Conservation (phyloP, 2,797 vertebrate species). For the Sebastes oblongus region DNA sequence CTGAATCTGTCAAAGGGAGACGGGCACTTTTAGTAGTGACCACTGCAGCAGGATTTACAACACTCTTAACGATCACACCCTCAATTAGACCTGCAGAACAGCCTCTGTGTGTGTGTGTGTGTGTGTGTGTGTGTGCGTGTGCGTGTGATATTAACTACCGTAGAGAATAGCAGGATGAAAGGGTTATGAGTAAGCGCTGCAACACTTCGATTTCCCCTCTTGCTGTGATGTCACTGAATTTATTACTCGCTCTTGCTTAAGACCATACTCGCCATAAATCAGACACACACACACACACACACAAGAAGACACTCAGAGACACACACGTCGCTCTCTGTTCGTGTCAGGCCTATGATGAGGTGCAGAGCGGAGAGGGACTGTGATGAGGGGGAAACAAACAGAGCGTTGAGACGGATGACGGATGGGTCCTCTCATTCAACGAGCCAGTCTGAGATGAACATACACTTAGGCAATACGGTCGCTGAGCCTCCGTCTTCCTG, state of each 20-base stretch:
- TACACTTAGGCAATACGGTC: conserved; percentile 32
- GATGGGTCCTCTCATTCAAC: conserved; percentile 63
- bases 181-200: conserved; percentile 69
- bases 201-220: conserved; percentile 75
- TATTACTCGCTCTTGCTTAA: conserved; percentile 70
- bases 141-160: conserved; percentile 39
- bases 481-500: conserved; percentile 42
- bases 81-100: conserved; percentile 78
- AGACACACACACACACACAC: conserved; percentile 31
- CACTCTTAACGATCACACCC: conserved; percentile 54
- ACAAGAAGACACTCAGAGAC: conserved; percentile 23
- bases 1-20: conserved; percentile 79
- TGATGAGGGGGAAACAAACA: conserved; percentile 69
- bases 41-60: conserved; percentile 74
- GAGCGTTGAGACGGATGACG: conserved; percentile 63
- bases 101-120: conserved; percentile 18
- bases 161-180: conserved; percentile 41
- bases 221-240: conserved; percentile 80
- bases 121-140: conserved; percentile 3
- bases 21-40: conserved; percentile 71
- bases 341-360: conserved; percentile 54
- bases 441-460: conserved; percentile 58
- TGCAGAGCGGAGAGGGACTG: conserved; percentile 35
- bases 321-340: conserved; percentile 45
- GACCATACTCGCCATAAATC: conserved; percentile 71